phyloP scores from a whole-genome alignment of 2,888 invertebrate species.

The Cephalotes varians region DNA sequence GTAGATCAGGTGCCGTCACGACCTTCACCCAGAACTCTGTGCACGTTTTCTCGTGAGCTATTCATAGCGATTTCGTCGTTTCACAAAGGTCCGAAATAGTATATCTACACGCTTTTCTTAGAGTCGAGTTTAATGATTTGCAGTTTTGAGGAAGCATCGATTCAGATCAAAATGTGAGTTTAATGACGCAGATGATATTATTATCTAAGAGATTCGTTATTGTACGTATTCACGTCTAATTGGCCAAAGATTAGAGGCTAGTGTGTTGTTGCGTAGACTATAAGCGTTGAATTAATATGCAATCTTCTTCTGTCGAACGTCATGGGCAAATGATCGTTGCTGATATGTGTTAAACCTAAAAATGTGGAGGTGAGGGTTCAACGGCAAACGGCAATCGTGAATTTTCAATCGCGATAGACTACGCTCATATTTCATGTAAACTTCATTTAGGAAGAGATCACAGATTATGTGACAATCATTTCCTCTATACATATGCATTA shows the following conservation, averaged over 20 bases:
- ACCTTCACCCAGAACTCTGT: conserved; percentile 72
- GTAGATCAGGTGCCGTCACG: not conserved
- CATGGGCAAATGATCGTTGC: not conserved
- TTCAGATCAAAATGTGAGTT: conserved; percentile 21
- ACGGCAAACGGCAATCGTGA: not conserved
- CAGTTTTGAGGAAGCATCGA: not conserved
- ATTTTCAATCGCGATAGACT: not conserved
- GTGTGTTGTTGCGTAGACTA: conserved; percentile 22
- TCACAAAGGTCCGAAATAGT: conserved; percentile 17
- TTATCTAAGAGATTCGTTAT: conserved; percentile 10
- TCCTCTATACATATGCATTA: conserved; percentile 15
- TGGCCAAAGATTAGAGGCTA: conserved; percentile 33
- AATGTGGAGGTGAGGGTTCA: conserved; percentile 20
- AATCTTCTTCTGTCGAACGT: not conserved
- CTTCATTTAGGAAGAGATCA: conserved; percentile 5
- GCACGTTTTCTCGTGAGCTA: conserved; percentile 45
- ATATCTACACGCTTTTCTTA: not conserved
- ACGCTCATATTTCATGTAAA: not conserved
- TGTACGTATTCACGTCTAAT: conserved; percentile 7
- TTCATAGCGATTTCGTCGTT: conserved; percentile 56
- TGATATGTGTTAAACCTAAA: conserved; percentile 4
- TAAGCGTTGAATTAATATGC: conserved; percentile 9
- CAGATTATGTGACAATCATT: conserved; percentile 2
- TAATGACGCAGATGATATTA: not conserved
- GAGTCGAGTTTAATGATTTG: conserved; percentile 36